Conservation (phyloP, 2,113 vertebrate genomes). For the Scartelaos histophorus region DNA sequence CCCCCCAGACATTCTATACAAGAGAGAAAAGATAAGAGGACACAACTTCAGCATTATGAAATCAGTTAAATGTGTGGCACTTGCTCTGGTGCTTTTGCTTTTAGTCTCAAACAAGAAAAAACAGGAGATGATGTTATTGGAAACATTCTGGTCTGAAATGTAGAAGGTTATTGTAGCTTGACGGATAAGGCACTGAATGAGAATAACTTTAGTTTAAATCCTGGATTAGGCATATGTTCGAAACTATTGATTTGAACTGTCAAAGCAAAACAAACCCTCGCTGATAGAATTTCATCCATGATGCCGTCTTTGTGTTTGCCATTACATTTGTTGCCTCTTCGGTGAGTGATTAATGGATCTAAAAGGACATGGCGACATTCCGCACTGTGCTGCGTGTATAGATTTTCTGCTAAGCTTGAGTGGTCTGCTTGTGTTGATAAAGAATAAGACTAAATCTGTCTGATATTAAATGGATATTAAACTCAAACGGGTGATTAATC, state of each 20-base stretch:
- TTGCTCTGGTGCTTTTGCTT: too few relatives aligned
- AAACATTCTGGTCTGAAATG: too few relatives aligned
- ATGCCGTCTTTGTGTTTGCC: conserved; percentile 35
- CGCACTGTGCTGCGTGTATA: conserved; percentile 61
- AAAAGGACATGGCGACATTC: conserved; percentile 62
- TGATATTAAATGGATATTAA: conserved; percentile 65
- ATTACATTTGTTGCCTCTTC: conserved; percentile 57
- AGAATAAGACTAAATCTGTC: conserved; percentile 63
- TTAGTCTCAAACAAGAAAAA: too few relatives aligned
- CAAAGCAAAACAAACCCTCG: not conserved
- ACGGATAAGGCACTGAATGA: not conserved
- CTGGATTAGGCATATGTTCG: not conserved
- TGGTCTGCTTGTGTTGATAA: conserved; percentile 69
- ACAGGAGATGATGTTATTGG: too few relatives aligned
- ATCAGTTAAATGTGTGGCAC: too few relatives aligned
- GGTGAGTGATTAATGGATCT: conserved; percentile 71
- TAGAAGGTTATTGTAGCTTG: not conserved
- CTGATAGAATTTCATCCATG: not conserved
- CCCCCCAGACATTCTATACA: too few relatives aligned
- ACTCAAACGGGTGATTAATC: conserved; percentile 46
- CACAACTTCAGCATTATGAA: too few relatives aligned
- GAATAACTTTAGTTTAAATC: not conserved
- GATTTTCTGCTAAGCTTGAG: conserved; percentile 56
- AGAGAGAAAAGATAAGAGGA: too few relatives aligned
- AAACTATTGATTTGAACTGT: not conserved